Conservation (phyloP, 2,113 vertebrate species). For the Apteryx mantelli region DNA sequence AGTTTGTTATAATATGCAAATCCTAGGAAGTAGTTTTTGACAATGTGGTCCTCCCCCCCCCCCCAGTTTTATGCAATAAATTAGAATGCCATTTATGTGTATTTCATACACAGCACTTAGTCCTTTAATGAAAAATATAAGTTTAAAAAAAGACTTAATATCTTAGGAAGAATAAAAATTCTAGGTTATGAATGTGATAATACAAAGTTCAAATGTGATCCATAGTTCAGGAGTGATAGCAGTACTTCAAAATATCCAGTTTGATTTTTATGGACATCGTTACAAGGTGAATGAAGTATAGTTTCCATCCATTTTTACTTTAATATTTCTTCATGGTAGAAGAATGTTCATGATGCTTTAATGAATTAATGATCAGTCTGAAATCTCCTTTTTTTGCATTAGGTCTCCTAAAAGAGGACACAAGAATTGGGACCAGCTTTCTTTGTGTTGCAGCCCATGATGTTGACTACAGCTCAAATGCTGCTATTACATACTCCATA, state of each 20-base stretch:
- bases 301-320: background rate
- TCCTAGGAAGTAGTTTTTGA: background rate
- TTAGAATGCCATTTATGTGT: background rate
- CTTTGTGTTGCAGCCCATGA: constrained; percentile 86
- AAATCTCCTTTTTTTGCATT: background rate
- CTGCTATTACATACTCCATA: constrained; percentile 83
- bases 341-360: background rate
- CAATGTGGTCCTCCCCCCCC: background rate
- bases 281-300: background rate
- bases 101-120: background rate
- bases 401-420: constrained; percentile 91
- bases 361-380: background rate
- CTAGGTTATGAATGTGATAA: background rate
- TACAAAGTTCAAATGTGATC: background rate
- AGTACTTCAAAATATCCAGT: background rate
- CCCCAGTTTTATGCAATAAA: background rate
- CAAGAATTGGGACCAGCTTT: constrained; percentile 88
- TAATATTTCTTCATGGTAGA: background rate
- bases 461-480: constrained; percentile 87
- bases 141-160: background rate
- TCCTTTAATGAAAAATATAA: background rate
- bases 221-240: background rate
- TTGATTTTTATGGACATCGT: background rate
- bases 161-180: background rate
- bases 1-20: background rate